A percentile compares a stretch with the other conserved stretches of the same genome.
phyloP scores from a whole-genome alignment of 1,140 invertebrate species.

The Parapsyche elsis region DNA sequence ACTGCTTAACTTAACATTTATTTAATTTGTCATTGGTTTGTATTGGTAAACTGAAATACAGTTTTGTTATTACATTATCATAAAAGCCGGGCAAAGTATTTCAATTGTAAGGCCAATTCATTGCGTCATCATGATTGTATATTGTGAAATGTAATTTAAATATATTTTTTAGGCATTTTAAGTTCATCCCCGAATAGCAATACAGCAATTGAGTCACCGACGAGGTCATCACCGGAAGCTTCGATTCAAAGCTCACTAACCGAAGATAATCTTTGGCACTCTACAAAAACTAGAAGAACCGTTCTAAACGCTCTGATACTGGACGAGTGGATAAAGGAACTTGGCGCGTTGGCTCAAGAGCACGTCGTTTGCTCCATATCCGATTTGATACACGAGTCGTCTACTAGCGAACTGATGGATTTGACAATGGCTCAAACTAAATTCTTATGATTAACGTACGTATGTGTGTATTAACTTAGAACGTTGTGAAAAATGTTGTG shows the following conservation, averaged over 20 bases:
- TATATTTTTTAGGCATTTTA: not conserved
- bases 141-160: not conserved
- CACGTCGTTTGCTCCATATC: conserved; percentile 73
- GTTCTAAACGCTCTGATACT: conserved; percentile 82
- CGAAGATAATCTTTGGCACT: conserved; percentile 62
- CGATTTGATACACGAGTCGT: conserved; percentile 41
- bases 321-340: conserved; percentile 93
- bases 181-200: not conserved
- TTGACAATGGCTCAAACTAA: conserved; percentile 44
- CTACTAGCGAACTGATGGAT: conserved; percentile 38
- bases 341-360: conserved; percentile 91
- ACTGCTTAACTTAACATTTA: too few relatives aligned
- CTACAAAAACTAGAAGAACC: conserved; percentile 61
- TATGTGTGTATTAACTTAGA: not conserved
- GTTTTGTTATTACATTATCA: too few relatives aligned
- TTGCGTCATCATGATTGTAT: too few relatives aligned
- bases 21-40: too few relatives aligned
- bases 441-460: conserved; percentile 51
- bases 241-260: conserved; percentile 28
- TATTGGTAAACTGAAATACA: too few relatives aligned
- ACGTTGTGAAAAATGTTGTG: too few relatives aligned
- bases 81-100: too few relatives aligned
- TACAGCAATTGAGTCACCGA: not conserved
- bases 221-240: conserved; percentile 10
- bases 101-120: too few relatives aligned